Percentiles rank a stretch among this genome's conserved stretches.
Conservation (phyloP, 1,140 invertebrate genomes). For the Trichomalopsis sarcophagae region DNA sequence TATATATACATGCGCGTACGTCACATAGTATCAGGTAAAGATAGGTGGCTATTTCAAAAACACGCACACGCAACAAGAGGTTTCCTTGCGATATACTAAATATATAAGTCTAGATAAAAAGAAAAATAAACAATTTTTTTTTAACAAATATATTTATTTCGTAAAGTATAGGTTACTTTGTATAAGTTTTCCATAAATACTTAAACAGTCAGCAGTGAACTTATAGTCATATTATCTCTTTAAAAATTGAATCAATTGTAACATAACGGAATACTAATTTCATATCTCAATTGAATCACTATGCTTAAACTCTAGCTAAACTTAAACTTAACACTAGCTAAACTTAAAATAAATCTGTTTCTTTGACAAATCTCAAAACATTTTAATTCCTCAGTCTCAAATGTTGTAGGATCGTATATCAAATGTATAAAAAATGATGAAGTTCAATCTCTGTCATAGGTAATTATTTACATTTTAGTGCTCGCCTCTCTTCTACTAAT, state of each 20-base stretch:
- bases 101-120: no score
- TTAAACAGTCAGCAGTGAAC: not conserved
- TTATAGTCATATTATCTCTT: not conserved
- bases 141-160: no score
- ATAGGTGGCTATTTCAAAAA: not conserved
- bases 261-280: not conserved
- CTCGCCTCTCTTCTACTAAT: conserved; percentile 16
- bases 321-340: no score
- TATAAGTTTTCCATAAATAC: no score
- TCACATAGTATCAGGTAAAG: not conserved
- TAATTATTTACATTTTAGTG: not conserved
- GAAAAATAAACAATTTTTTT: no score
- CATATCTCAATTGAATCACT: not conserved
- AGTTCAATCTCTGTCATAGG: no score
- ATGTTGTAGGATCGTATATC: no score
- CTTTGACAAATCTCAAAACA: not conserved
- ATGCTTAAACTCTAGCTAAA: no score
- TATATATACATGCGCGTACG: not conserved
- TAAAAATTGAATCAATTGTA: not conserved
- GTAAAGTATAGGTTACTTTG: no score
- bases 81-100: no score
- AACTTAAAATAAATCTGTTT: not conserved
- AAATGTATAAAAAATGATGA: not conserved
- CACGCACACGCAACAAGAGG: not conserved
- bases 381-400: not conserved